These are phyloP conservation scores for Ondatra zibethicus DNA, from an alignment of 2,113 vertebrate species.

Conservation along the genomic window DNA sequence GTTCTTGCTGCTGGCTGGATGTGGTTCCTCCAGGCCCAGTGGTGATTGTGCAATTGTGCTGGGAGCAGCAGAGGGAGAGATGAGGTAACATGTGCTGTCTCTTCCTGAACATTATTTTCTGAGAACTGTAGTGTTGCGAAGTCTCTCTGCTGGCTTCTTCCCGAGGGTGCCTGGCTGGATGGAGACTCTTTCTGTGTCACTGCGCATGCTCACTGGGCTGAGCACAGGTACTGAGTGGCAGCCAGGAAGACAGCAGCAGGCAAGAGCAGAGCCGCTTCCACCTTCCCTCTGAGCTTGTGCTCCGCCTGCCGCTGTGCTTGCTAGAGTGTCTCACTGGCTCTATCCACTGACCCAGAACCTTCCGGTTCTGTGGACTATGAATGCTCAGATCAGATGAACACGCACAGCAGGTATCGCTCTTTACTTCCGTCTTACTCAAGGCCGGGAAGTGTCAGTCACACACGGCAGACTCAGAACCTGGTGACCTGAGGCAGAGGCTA, in stretches of 20 bases:
- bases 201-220: rapidly evolving
- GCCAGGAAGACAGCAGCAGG: no score
- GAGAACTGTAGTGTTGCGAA: background rate
- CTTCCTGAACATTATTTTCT: background rate
- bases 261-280: rapidly evolving
- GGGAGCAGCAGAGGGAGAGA: background rate
- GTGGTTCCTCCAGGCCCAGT: background rate
- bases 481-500: background rate
- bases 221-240: background rate
- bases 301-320: rapidly evolving
- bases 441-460: rapidly evolving
- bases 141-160: background rate
- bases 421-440: background rate
- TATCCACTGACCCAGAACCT: rapidly evolving
- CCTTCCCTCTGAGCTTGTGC: background rate
- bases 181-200: rapidly evolving
- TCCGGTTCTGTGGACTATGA: background rate
- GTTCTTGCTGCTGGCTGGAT: no score
- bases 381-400: background rate
- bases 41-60: background rate
- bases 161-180: rapidly evolving
- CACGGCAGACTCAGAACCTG: background rate
- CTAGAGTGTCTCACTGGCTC: rapidly evolving
- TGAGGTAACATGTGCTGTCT: rapidly evolving
- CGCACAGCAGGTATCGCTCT: rapidly evolving